Base-by-base conservation (phyloP, 1,140 invertebrate genomes). In the Drosophila kepulauana region DNA sequence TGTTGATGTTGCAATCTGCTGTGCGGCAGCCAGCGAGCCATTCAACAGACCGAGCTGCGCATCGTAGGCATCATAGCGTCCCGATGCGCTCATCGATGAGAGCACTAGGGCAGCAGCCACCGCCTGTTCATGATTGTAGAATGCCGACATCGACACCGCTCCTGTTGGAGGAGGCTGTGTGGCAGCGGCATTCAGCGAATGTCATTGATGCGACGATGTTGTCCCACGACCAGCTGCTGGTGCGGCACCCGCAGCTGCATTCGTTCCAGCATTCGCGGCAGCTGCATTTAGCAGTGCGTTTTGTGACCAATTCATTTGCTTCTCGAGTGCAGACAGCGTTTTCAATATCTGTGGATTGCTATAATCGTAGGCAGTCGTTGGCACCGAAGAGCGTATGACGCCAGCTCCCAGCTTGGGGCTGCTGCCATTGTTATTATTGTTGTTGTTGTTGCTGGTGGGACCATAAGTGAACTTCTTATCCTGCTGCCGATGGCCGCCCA, bases 41-140 rank as follows among this genome's bases (percentile, higher is more conserved):
- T 73, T 73, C 45, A 73, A 49, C 5, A 69, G 33, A 13, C 68
- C 59, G 57, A 66, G 30, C 45, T 89, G 78, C 49, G 59, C 58
- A 70, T 69, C 64, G 7, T 68, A 71, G n/a, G 69, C 61, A 52
- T 90, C 82, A 46, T 90, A 82, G 16, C 82, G 82, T 25, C 69
- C 78, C 33, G 79, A 57, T 5, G 67, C 81, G 52, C 88, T 91
- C 88, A 91, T 78, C 13, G 88, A 88, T 45, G 88, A 91, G 15
- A 91, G 77, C n/a, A 91, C 88, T 11, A 91, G 49, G 13, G 88
- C 88, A 2, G 88, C 88, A 33, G 88, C 88, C 48, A 91, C 90
- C 15, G 89, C 85, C 72, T 88, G 85, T 28, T 91, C 88, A 20
- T 91, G 88, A 71, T 91, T 91, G 49, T 91, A 91, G 41, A 91